Evolutionary conservation across 1,140 invertebrate species (phyloP).

Genomic region (Telenomus remus): DNA sequence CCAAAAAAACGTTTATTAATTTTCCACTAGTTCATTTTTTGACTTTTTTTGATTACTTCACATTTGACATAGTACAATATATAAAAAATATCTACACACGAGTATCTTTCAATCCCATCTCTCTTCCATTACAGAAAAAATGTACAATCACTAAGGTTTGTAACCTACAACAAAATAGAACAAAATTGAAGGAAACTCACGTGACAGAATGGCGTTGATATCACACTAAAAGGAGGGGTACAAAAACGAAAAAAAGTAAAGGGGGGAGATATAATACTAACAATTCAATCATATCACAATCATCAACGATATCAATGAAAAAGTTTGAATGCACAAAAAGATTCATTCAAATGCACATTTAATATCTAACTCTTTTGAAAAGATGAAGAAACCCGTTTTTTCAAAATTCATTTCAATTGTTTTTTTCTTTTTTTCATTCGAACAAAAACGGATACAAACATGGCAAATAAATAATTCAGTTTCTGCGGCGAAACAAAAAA

Average conservation of each 20-base stretch:
- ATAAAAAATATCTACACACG: slow-evolving; percentile 62
- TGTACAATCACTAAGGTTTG: no score
- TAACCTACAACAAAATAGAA: no score
- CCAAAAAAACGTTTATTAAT: slow-evolving; percentile 48
- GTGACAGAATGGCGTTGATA: slow-evolving; percentile 34
- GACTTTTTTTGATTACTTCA: slow-evolving; percentile 23
- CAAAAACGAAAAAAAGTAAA: slow-evolving; percentile 13
- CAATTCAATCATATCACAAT: slow-evolving; percentile 40
- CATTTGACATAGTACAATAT: slow-evolving; percentile 51
- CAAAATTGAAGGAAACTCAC: slow-evolving; percentile 59
- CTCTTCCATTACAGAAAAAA: no score
- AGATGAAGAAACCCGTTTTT: neutral
- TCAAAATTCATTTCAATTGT: no score
- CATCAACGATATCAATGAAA: slow-evolving; percentile 43
- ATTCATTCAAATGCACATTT: slow-evolving; percentile 59
- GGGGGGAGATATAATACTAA: slow-evolving; percentile 7
- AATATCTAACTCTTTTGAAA: slow-evolving; percentile 59
- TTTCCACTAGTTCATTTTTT: slow-evolving; percentile 31
- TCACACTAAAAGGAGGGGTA: slow-evolving; percentile 43
- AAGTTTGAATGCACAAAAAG: slow-evolving; percentile 36
- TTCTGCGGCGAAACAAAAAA: slow-evolving; percentile 38
- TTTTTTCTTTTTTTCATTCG: no score
- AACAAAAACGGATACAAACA: slow-evolving; percentile 38
- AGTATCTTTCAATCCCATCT: slow-evolving; percentile 16
- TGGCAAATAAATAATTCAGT: slow-evolving; percentile 46